Percentiles rank a stretch among this genome's conserved stretches.
These are phyloP conservation scores for Spisula solida DNA, from an alignment of 2,888 invertebrate species.

Conservation along the genomic window DNA sequence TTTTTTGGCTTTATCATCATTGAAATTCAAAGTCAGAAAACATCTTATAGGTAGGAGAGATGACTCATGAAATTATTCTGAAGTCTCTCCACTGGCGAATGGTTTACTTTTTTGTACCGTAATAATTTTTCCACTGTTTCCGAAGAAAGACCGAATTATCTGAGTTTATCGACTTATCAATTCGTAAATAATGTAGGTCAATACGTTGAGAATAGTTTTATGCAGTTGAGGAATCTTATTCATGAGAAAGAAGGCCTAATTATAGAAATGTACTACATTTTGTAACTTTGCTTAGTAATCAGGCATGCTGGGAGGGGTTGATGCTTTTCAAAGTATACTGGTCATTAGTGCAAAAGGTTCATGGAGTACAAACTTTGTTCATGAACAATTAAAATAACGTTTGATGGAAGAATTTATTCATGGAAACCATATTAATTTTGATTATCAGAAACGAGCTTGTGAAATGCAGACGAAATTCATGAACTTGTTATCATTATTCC, in stretches of 20 bases:
- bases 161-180: constrained; percentile 1
- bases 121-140: not conserved
- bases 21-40: constrained; percentile 1
- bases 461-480: too few species aligned
- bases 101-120: not conserved
- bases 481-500: too few species aligned
- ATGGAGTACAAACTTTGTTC: too few species aligned
- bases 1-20: not conserved
- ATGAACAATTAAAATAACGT: too few species aligned
- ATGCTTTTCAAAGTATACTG: too few species aligned
- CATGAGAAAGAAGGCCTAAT: not conserved
- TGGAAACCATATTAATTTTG: too few species aligned
- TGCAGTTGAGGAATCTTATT: not conserved
- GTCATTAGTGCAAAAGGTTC: too few species aligned
- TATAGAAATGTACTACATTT: not conserved
- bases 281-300: not conserved
- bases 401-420: too few species aligned
- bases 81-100: not conserved
- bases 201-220: not conserved
- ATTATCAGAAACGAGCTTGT: too few species aligned
- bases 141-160: not conserved
- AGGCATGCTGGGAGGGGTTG: too few species aligned
- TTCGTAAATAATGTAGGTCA: not conserved
- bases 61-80: not conserved
- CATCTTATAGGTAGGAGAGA: not conserved